phyloP scores from a whole-genome alignment of 35 echinoderm and acorn worm genomes.

The Ophiothrix spiculata region DNA sequence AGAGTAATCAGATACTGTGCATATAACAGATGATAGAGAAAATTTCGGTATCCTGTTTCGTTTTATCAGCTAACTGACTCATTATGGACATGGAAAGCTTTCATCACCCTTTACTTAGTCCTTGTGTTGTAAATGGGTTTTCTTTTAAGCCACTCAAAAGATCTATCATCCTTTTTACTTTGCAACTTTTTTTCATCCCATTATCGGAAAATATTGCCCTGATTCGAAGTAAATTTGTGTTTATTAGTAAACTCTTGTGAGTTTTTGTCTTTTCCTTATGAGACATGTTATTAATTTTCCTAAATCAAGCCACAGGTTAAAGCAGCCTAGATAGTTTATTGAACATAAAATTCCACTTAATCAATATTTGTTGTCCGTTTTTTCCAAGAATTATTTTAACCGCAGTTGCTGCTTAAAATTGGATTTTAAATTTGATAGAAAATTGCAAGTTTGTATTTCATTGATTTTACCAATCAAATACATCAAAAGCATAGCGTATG shows the following conservation, averaged over 20 bases:
- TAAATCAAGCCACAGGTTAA: no score
- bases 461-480: no score
- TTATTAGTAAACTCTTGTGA: neutral
- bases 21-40: slow-evolving; percentile 2
- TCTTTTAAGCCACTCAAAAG: slow-evolving; percentile 1
- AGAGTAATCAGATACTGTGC: neutral
- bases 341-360: no score
- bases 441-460: no score
- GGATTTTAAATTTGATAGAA: no score
- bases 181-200: neutral
- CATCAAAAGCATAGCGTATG: no score
- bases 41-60: slow-evolving; percentile 10
- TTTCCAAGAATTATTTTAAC: no score
- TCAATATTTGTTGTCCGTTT: no score
- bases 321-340: no score
- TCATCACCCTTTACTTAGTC: slow-evolving; percentile 1
- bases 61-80: slow-evolving; percentile 9
- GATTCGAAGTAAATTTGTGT: neutral
- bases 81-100: neutral
- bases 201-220: neutral
- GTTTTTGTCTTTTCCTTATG: no score
- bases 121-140: neutral
- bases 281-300: no score
- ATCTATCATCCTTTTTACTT: neutral
- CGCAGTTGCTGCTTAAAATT: no score